Conservation (phyloP, 2,888 invertebrate species). For the Dermolepida albohirtum region DNA sequence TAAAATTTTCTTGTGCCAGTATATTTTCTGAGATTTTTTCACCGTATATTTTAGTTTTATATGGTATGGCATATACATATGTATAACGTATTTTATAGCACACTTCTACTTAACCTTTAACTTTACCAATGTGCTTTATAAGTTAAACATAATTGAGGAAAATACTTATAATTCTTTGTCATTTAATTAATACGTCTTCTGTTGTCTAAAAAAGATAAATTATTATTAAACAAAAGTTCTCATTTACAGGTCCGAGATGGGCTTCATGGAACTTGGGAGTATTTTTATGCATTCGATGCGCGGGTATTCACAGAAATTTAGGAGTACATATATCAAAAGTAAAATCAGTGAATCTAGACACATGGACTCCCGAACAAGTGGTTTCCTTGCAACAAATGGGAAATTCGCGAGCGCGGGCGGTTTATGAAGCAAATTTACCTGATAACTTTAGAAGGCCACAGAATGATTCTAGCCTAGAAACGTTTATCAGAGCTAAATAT, state of each 20-base stretch:
- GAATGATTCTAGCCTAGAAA: conserved; percentile 92
- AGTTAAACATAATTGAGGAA: too few relatives aligned
- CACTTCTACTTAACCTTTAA: neutral
- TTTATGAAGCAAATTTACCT: conserved; percentile 96
- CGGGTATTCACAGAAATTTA: conserved; percentile 97
- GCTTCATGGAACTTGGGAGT: conserved; percentile 99
- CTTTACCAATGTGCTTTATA: too few relatives aligned
- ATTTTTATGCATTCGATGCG: conserved; percentile 98
- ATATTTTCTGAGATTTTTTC: too few relatives aligned
- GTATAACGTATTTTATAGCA: too few relatives aligned
- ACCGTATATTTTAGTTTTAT: neutral
- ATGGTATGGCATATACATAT: neutral
- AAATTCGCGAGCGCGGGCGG: conserved; percentile 94
- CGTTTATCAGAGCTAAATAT: conserved; percentile 97
- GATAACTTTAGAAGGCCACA: conserved; percentile 96
- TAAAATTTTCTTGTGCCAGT: too few relatives aligned
- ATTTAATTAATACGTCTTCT: too few relatives aligned
- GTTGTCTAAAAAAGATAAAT: too few relatives aligned
- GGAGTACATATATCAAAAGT: conserved; percentile 99
- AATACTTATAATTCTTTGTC: too few relatives aligned
- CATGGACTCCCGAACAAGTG: conserved; percentile 97
- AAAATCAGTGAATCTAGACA: conserved; percentile 97
- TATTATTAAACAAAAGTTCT: neutral
- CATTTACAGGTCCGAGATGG: conserved; percentile 92
- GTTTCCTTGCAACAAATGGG: conserved; percentile 96